Evolutionary conservation across 2,113 vertebrate species (phyloP).

Genomic region (Ellobius talpinus): DNA sequence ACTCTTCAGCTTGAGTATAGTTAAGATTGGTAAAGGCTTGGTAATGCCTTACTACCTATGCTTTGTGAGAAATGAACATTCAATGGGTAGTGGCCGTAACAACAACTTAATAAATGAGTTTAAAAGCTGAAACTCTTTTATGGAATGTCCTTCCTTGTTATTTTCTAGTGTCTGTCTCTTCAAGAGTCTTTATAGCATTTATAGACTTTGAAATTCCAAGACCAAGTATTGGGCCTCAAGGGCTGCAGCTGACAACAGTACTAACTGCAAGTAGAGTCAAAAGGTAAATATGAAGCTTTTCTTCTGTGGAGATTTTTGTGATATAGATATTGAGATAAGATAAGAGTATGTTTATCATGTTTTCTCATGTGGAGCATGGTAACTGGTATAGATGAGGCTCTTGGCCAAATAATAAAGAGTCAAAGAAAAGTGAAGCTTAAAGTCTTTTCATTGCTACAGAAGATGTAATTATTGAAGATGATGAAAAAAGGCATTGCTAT

Average conservation of each 20-base stretch:
- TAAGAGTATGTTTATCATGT: background rate
- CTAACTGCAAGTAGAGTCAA: background rate
- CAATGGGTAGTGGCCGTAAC: background rate
- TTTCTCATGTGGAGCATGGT: background rate
- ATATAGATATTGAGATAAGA: slow-evolving; percentile 34
- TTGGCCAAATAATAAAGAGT: background rate
- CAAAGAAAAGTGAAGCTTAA: slow-evolving; percentile 23
- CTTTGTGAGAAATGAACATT: background rate
- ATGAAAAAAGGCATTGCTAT: background rate
- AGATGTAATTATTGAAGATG: background rate
- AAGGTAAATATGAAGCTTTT: background rate
- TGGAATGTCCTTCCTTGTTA: background rate
- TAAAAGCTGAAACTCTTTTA: slow-evolving; percentile 8
- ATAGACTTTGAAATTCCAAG: background rate
- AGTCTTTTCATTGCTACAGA: background rate
- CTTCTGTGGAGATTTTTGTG: slow-evolving; percentile 22
- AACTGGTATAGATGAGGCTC: background rate
- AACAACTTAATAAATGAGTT: background rate
- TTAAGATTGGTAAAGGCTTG: background rate
- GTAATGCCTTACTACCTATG: background rate
- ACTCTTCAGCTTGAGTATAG: slow-evolving; percentile 6
- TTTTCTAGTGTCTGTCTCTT: slow-evolving; percentile 8
- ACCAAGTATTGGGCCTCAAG: background rate
- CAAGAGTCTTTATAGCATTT: background rate
- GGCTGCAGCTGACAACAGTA: background rate